These are phyloP conservation scores for Drosophila dives DNA, from an alignment of 2,888 invertebrate genomes.

Conservation along the genomic window DNA sequence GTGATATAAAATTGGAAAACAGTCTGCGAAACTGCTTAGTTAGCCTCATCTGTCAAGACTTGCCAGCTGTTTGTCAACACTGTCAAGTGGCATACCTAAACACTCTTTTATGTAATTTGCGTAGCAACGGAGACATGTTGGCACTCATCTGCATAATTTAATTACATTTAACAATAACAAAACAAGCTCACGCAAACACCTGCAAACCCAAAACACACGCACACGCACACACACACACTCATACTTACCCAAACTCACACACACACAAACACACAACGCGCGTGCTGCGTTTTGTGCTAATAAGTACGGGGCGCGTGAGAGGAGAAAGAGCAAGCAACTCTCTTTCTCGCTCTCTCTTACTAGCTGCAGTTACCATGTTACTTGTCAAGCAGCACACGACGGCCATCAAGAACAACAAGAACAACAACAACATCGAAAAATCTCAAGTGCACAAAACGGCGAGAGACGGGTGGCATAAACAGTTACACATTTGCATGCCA, in stretches of 20 bases:
- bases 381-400: slow-evolving; percentile 60
- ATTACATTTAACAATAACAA: slow-evolving; percentile 78
- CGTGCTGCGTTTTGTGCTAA: slow-evolving; percentile 75
- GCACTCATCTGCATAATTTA: slow-evolving; percentile 79
- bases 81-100: slow-evolving; percentile 52
- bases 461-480: slow-evolving; percentile 61
- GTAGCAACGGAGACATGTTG: slow-evolving; percentile 52
- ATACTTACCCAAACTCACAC: slow-evolving; percentile 2
- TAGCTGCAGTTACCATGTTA: slow-evolving; percentile 38
- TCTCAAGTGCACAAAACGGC: slow-evolving; percentile 52
- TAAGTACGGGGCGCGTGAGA: slow-evolving; percentile 46
- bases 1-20: not conserved
- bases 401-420: slow-evolving; percentile 17
- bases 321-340: slow-evolving; percentile 1
- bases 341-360: not conserved
- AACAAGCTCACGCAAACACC: slow-evolving; percentile 32
- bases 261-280: slow-evolving; percentile 21
- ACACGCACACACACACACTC: slow-evolving; percentile 28
- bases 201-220: slow-evolving; percentile 45
- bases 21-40: not conserved
- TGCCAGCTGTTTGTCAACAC: slow-evolving; percentile 50
- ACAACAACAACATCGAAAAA: slow-evolving; percentile 31
- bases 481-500: slow-evolving; percentile 74
- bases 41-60: slow-evolving; percentile 28
- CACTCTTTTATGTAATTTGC: slow-evolving; percentile 67